Evolutionary conservation across 1,140 invertebrate species (phyloP).

Genomic region (Drosophila murphyi): DNA sequence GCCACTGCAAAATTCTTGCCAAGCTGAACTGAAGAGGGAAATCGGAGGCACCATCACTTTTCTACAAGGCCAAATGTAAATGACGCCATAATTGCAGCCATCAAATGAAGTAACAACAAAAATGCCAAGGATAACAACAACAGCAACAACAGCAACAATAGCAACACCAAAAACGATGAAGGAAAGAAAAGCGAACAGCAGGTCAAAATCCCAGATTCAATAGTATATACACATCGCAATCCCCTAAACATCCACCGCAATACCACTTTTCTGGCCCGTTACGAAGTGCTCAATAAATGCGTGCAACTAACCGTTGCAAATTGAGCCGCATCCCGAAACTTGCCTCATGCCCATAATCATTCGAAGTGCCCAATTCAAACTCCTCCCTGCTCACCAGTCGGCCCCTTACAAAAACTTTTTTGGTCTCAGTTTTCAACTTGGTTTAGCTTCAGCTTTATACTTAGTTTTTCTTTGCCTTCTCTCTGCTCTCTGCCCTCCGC

Average conservation of each 20-base stretch:
- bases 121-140: constrained; percentile 10
- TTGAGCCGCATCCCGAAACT: constrained; percentile 41
- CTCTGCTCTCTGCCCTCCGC: too few relatives aligned
- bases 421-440: neutral
- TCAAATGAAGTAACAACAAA: constrained; percentile 60
- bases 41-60: constrained; percentile 39
- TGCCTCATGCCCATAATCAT: constrained; percentile 21
- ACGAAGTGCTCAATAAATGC: constrained; percentile 50
- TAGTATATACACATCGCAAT: neutral
- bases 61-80: constrained; percentile 74
- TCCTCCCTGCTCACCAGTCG: neutral
- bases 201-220: constrained; percentile 30
- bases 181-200: constrained; percentile 38
- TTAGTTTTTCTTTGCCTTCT: neutral
- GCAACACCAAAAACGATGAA: neutral
- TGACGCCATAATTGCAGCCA: constrained; percentile 80
- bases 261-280: neutral
- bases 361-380: constrained; percentile 7
- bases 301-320: constrained; percentile 78
- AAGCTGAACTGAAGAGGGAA: constrained; percentile 2
- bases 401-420: neutral
- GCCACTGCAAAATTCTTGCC: constrained; percentile 36
- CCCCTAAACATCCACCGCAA: neutral
- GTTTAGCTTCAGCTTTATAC: neutral
- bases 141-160: constrained; percentile 5